A percentile compares a stretch with the other conserved stretches of the same genome.
Conservation (phyloP, 2,797 vertebrate species). For the Pseudocheirus occidentalis region DNA sequence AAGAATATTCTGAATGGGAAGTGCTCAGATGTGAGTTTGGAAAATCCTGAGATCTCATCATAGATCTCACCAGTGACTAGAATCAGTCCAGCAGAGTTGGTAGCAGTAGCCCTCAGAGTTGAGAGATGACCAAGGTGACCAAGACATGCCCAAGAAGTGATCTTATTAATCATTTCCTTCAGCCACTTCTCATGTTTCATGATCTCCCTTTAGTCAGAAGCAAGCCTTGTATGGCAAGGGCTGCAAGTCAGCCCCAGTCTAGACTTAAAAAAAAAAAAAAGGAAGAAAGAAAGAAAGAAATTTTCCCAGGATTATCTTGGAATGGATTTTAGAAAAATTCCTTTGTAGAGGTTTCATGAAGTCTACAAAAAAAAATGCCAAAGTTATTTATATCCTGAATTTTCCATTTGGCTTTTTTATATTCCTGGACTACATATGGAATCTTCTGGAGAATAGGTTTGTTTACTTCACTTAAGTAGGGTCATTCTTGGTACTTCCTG, state of each 20-base stretch:
- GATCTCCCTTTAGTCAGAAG: not conserved
- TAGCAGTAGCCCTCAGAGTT: not conserved
- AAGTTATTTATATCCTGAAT: not conserved
- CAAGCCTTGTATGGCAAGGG: not conserved
- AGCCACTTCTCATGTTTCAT: not conserved
- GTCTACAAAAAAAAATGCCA: not conserved
- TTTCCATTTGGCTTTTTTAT: not conserved
- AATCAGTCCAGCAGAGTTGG: not conserved
- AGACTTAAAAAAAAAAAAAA: not conserved
- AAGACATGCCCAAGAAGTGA: not conserved
- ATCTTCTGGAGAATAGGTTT: not conserved
- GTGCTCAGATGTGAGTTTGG: not conserved
- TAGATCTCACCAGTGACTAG: not conserved
- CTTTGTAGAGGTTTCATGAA: not conserved
- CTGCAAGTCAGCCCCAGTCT: not conserved
- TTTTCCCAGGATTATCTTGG: not conserved
- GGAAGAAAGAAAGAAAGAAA: not conserved
- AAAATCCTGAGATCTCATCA: not conserved
- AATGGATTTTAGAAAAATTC: not conserved
- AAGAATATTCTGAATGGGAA: not conserved
- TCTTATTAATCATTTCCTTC: not conserved
- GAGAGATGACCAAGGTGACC: too few species aligned
- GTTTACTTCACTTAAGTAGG: not conserved
- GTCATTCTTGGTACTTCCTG: not conserved
- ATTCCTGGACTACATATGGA: not conserved